Evolutionary conservation across 2,113 vertebrate genomes (phyloP).

Genomic region (Ptychochromis oligacanthus): DNA sequence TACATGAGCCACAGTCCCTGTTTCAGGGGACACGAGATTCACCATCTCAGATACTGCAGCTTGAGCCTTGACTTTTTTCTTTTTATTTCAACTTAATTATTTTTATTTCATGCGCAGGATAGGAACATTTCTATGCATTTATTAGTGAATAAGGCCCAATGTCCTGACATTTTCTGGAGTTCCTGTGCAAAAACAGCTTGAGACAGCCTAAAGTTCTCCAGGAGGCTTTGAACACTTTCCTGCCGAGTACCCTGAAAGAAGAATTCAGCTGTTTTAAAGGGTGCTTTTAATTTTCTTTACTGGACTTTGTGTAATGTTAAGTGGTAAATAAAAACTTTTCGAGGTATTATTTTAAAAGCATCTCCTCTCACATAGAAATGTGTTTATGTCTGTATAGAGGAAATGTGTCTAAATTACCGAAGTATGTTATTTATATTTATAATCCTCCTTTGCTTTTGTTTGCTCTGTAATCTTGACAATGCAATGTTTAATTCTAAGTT

Average conservation of each 20-base stretch:
- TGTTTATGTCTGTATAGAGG: no score
- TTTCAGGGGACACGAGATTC: background rate
- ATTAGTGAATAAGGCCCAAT: background rate
- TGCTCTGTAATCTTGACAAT: background rate
- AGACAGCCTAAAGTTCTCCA: background rate
- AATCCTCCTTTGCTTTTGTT: background rate
- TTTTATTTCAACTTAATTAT: background rate
- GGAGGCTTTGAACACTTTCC: background rate
- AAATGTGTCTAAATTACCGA: no score
- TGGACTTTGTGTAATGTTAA: background rate
- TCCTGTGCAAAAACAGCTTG: background rate
- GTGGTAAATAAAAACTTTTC: background rate
- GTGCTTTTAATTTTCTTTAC: no score
- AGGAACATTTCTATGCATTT: background rate
- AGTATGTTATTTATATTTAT: background rate
- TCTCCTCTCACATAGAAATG: no score
- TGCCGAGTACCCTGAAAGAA: no score
- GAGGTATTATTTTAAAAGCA: no score
- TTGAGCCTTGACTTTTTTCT: no score
- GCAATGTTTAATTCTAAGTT: no score
- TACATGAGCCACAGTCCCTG: background rate
- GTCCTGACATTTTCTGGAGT: background rate
- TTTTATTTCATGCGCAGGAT: accelerated
- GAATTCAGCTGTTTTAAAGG: no score
- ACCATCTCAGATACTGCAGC: no score